Conservation (phyloP, 1,140 invertebrate species). For the Drosophila rufa region DNA sequence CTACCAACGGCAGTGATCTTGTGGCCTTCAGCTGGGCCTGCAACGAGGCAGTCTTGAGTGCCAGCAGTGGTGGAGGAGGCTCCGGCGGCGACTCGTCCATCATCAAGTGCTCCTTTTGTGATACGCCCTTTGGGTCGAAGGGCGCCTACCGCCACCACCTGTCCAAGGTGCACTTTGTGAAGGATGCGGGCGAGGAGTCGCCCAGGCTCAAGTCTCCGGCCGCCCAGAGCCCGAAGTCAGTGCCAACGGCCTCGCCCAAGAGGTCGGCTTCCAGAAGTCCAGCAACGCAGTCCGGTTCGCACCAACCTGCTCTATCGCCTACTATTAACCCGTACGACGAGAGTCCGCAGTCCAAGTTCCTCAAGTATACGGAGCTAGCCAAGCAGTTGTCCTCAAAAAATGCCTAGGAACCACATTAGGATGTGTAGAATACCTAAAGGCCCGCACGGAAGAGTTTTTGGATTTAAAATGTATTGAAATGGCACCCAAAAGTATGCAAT, state of each 20-base stretch:
- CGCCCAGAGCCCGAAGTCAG: slow-evolving; percentile 75
- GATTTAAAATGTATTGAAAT: not conserved
- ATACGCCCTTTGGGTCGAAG: slow-evolving; percentile 98
- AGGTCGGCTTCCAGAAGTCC: slow-evolving; percentile 71
- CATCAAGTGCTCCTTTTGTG: slow-evolving; percentile 98
- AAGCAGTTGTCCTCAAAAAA: slow-evolving; percentile 98
- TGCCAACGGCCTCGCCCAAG: slow-evolving; percentile 73
- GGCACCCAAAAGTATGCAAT: not conserved
- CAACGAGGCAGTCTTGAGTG: slow-evolving; percentile 94
- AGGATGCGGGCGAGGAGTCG: slow-evolving; percentile 92
- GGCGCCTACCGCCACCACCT: slow-evolving; percentile 98
- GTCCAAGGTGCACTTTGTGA: slow-evolving; percentile 98
- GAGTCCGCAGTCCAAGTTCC: slow-evolving; percentile 97
- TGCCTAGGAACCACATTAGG: slow-evolving; percentile 87
- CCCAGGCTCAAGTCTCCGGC: slow-evolving; percentile 74
- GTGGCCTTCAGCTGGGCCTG: slow-evolving; percentile 97
- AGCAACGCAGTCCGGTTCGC: slow-evolving; percentile 42
- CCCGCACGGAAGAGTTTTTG: not conserved
- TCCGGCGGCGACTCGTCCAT: slow-evolving; percentile 87
- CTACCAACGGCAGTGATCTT: slow-evolving; percentile 86
- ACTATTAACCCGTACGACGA: slow-evolving; percentile 91
- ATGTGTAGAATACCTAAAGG: no score
- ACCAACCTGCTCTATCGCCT: slow-evolving; percentile 72
- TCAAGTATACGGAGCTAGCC: slow-evolving; percentile 98
- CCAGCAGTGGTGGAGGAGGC: slow-evolving; percentile 56